These are phyloP conservation scores for Cygnus atratus DNA, from an alignment of 2,113 vertebrate genomes.

Conservation along the genomic window DNA sequence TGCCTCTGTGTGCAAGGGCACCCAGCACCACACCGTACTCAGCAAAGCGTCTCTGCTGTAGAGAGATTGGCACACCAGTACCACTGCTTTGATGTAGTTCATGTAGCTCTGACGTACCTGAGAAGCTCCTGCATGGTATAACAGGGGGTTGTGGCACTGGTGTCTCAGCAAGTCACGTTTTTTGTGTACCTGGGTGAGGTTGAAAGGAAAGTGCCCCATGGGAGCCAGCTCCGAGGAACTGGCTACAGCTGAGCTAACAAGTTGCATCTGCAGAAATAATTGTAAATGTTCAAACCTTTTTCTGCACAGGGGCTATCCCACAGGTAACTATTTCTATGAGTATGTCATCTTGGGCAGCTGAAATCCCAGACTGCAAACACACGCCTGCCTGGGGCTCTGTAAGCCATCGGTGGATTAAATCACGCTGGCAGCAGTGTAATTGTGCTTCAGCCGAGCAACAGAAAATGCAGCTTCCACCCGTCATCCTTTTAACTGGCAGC, in stretches of 20 bases:
- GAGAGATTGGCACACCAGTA: rapidly evolving
- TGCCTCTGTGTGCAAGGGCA: neutral
- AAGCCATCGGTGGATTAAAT: neutral
- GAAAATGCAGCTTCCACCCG: neutral
- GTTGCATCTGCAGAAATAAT: neutral
- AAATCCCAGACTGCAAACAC: neutral
- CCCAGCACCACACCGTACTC: neutral
- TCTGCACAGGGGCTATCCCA: neutral
- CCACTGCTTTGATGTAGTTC: rapidly evolving
- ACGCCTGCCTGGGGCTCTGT: neutral
- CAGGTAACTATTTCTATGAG: neutral
- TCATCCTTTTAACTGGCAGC: neutral
- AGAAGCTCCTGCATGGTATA: neutral
- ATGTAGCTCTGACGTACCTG: neutral
- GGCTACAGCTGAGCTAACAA: neutral
- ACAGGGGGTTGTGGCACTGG: neutral
- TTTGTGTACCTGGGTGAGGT: neutral
- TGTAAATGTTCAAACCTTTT: neutral
- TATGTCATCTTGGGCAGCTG: neutral
- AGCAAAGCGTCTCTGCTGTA: neutral
- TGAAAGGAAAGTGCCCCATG: neutral
- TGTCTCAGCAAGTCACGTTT: neutral
- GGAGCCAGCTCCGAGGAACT: neutral
- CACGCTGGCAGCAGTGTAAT: neutral
- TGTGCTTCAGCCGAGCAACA: neutral